Percentiles rank a stretch among this genome's conserved stretches.
Conservation (phyloP, 2,888 invertebrate species). For the Amblyteles armatorius region DNA sequence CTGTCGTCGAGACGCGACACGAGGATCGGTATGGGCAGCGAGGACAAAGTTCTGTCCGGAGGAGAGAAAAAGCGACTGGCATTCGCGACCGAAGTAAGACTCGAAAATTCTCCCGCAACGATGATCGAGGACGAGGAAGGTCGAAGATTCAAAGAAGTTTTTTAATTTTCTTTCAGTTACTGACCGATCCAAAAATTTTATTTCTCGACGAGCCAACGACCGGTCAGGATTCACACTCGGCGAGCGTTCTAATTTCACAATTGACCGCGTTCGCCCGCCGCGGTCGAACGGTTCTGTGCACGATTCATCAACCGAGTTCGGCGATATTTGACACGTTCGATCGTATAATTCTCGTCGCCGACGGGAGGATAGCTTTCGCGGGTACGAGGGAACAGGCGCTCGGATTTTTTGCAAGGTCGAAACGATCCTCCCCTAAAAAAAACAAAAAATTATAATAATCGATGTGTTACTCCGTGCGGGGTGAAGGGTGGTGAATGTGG, state of each 20-base stretch:
- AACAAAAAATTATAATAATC: neutral
- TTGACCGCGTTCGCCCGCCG: constrained; percentile 89
- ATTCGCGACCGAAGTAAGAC: constrained; percentile 94
- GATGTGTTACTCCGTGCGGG: neutral
- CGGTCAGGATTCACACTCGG: constrained; percentile 96
- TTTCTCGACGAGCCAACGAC: constrained; percentile 99
- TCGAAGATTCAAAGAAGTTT: neutral
- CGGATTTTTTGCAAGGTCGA: constrained; percentile 89
- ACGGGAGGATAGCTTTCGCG: constrained; percentile 94
- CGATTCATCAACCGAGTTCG: constrained; percentile 97
- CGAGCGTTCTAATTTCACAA: constrained; percentile 92
- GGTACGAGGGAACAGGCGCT: constrained; percentile 89
- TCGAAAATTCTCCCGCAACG: neutral
- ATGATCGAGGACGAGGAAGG: neutral
- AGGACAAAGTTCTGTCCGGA: constrained; percentile 94
- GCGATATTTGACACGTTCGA: constrained; percentile 94
- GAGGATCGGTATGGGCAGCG: constrained; percentile 91
- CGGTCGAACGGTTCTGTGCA: constrained; percentile 95
- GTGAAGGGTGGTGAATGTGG: neutral
- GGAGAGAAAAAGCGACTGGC: constrained; percentile 97
- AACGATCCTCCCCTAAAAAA: constrained; percentile 12
- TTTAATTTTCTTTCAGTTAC: constrained; percentile 85
- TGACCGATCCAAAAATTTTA: constrained; percentile 95
- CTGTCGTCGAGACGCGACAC: constrained; percentile 90
- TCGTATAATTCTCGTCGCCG: constrained; percentile 91